These are phyloP conservation scores for Clarias gariepinus DNA, from an alignment of 2,113 vertebrate species.

Conservation along the genomic window DNA sequence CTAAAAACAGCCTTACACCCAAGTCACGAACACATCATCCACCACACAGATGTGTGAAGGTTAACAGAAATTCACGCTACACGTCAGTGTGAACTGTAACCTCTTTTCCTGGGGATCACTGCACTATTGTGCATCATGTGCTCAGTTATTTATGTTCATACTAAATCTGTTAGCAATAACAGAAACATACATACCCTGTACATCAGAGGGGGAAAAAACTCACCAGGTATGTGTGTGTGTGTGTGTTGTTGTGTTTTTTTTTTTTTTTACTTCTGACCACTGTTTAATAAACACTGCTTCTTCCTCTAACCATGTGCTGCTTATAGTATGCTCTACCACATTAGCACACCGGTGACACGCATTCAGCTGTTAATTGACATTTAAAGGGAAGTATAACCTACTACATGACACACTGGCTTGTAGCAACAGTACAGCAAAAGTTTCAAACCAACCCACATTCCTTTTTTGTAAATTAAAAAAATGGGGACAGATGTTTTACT, in stretches of 20 bases:
- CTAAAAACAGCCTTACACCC: background rate
- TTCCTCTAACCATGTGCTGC: background rate
- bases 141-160: background rate
- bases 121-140: background rate
- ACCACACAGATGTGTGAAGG: background rate
- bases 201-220: background rate
- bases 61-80: background rate
- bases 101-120: background rate
- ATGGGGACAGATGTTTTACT: too few species aligned
- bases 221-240: background rate
- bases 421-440: too few species aligned
- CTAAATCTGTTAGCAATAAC: background rate
- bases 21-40: background rate
- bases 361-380: background rate
- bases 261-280: background rate
- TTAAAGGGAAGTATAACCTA: constrained; percentile 5
- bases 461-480: too few species aligned
- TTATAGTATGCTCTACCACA: background rate
- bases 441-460: too few species aligned
- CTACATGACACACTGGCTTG: background rate
- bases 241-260: background rate
- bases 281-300: background rate
- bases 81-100: background rate
- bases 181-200: background rate
- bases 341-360: too few species aligned